Evolutionary conservation across 1,140 invertebrate genomes (phyloP).

Genomic region (Spodoptera litura): DNA sequence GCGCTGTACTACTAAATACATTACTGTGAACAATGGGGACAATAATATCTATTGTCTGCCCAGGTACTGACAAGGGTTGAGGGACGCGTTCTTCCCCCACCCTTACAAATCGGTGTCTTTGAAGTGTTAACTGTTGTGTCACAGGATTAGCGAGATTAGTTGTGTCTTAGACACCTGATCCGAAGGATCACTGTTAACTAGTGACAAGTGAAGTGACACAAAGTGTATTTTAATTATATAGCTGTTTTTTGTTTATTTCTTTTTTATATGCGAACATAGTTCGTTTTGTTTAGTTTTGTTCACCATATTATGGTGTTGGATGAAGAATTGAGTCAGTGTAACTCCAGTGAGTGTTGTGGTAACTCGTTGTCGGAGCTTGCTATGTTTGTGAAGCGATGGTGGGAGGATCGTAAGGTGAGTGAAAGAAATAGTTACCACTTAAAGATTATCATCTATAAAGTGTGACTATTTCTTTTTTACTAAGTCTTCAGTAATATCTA

Average conservation of each 20-base stretch:
- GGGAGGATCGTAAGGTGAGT: constrained; percentile 72
- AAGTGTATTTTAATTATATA: not conserved
- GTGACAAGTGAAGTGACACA: constrained; percentile 50
- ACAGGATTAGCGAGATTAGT: constrained; percentile 55
- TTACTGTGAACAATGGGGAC: constrained; percentile 5
- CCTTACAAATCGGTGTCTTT: constrained; percentile 37
- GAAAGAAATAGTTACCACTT: too few relatives aligned
- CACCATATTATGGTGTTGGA: not conserved
- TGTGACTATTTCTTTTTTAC: too few relatives aligned
- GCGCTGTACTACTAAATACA: not conserved
- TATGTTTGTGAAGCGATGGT: constrained; percentile 75
- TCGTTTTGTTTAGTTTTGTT: not conserved
- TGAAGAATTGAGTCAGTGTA: not conserved
- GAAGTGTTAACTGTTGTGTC: constrained; percentile 52
- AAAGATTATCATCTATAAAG: too few relatives aligned
- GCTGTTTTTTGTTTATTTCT: too few relatives aligned
- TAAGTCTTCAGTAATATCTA: too few relatives aligned
- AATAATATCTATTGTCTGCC: constrained; percentile 25
- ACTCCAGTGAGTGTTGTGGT: constrained; percentile 52
- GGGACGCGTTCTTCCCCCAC: constrained; percentile 52
- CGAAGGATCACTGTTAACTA: not conserved
- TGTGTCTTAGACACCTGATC: constrained; percentile 37
- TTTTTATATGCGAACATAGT: too few relatives aligned
- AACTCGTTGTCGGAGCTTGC: constrained; percentile 63
- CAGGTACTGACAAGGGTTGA: constrained; percentile 52